Percentiles rank a stretch among this genome's conserved stretches.
Evolutionary conservation across 23 tunicate genomes (phyloP).

Genomic region (Corella eumyota): DNA sequence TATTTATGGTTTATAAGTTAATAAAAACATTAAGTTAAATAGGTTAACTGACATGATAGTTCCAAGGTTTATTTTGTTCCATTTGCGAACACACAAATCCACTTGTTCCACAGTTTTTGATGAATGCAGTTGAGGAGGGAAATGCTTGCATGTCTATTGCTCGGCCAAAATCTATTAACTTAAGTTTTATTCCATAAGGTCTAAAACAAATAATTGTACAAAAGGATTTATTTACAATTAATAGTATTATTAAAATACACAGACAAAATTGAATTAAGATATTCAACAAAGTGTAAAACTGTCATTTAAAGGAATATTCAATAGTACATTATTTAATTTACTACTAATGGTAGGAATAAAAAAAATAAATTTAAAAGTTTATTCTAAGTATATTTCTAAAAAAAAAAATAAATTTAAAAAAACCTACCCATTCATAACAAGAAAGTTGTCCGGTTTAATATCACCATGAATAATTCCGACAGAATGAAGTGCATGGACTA

Average conservation of each 20-base stretch:
- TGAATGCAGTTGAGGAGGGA: slow-evolving; percentile 36
- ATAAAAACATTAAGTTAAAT: no score
- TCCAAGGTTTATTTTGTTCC: slow-evolving; percentile 65
- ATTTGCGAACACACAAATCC: slow-evolving; percentile 73
- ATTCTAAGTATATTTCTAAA: neutral
- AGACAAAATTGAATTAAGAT: no score
- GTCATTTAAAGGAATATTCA: no score
- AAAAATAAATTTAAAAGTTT: no score
- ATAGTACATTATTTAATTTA: no score
- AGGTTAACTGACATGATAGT: slow-evolving; percentile 53
- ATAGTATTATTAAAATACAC: no score
- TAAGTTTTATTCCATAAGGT: no score
- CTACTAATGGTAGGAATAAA: no score
- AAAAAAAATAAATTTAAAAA: neutral
- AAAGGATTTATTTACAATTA: no score
- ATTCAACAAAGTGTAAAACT: no score
- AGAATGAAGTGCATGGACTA: slow-evolving; percentile 52
- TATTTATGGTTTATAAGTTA: no score
- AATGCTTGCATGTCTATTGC: slow-evolving; percentile 57
- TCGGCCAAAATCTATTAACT: slow-evolving; percentile 76
- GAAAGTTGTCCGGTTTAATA: slow-evolving; percentile 81
- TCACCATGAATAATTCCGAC: slow-evolving; percentile 76
- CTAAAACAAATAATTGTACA: no score
- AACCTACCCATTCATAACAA: slow-evolving; percentile 11
- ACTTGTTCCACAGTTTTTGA: slow-evolving; percentile 32